A percentile compares a stretch with the other conserved stretches of the same genome.
phyloP scores from a whole-genome alignment of 1,140 invertebrate genomes.

The Pemphigus obesinymphae region DNA sequence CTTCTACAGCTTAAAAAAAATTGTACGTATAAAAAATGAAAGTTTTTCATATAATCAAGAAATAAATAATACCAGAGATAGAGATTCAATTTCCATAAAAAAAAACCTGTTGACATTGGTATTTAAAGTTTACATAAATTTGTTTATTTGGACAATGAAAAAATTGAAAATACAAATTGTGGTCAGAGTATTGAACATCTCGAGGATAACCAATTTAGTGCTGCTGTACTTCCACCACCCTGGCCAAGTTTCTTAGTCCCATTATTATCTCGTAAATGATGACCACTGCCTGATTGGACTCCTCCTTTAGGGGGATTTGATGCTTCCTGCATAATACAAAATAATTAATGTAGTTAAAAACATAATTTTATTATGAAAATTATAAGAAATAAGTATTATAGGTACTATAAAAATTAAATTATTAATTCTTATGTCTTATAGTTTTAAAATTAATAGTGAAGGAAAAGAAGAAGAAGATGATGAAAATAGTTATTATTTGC shows the following conservation, averaged over 20 bases:
- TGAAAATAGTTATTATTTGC: no score
- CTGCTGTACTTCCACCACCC: neutral
- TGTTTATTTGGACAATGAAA: neutral
- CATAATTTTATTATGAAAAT: no score
- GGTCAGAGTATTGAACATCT: constrained; percentile 43
- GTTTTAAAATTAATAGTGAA: no score
- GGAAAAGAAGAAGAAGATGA: no score
- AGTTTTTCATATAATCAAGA: constrained; percentile 5
- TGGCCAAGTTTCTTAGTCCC: constrained; percentile 53
- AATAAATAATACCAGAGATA: constrained; percentile 9
- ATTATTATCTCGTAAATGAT: constrained; percentile 62
- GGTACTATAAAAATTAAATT: no score
- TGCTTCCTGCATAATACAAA: constrained; percentile 60
- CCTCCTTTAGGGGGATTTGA: constrained; percentile 73
- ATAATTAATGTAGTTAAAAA: constrained; percentile 23
- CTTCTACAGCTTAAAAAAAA: constrained; percentile 8
- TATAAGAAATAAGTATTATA: no score
- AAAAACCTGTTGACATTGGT: constrained; percentile 1
- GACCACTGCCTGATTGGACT: constrained; percentile 64
- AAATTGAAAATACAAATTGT: neutral
- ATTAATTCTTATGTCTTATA: no score
- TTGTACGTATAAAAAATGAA: constrained; percentile 25
- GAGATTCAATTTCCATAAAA: constrained; percentile 19
- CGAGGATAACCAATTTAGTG: constrained; percentile 34
- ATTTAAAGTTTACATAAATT: constrained; percentile 1